Evolutionary conservation across 2,797 vertebrate species (phyloP), one percentile per base, ranked within the genome.

Genomic region (Eulemur rubriventer): DNA sequence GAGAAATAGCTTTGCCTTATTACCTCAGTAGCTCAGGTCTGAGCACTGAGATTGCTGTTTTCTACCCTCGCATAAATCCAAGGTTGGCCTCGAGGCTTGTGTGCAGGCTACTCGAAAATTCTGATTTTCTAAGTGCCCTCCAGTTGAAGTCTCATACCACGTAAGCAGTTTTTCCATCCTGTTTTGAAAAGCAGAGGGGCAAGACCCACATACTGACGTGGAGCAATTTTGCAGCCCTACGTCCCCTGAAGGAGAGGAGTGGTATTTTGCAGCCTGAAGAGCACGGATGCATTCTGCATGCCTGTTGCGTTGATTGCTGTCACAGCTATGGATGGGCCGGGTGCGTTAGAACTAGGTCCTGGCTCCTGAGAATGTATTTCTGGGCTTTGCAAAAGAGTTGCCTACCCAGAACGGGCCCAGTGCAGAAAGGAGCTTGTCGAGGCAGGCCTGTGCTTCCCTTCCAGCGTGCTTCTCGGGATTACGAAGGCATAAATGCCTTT

Each of bases 281-380:
- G 83, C 87, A 3, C 61, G 30, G 94, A 85, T 96, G 92, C 80
- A 88, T 52, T 96, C 96, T 26, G 92, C 95, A 57, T 97, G 97
- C 97, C 96, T 95, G 69, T 89, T 97, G 97, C 96, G 97, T 95
- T 97, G 98, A 98, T 98, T 89, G 84, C 93, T 97, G 96, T 98
- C 97, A 95, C 72, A 88, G 97, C 96, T 80, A 96, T 93, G 95
- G 80, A 94, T 93, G 80, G 89, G 97, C 96, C 91, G 93, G 59
- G 96, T 97, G 97, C 96, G 97, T 98, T 98, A 98, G 97, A 96
- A 80, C 55, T 88, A 80, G 95, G 92, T 87, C 88, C 95, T 98
- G 81, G 50, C 93, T 97, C 61, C 89, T 85, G 61, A 96, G 96
- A 96, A 97, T 94, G 73, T 82, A 38, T 97, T 95, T 89, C 96